phyloP scores from a whole-genome alignment of 2,888 invertebrate genomes.

The Hylaea fasciaria region DNA sequence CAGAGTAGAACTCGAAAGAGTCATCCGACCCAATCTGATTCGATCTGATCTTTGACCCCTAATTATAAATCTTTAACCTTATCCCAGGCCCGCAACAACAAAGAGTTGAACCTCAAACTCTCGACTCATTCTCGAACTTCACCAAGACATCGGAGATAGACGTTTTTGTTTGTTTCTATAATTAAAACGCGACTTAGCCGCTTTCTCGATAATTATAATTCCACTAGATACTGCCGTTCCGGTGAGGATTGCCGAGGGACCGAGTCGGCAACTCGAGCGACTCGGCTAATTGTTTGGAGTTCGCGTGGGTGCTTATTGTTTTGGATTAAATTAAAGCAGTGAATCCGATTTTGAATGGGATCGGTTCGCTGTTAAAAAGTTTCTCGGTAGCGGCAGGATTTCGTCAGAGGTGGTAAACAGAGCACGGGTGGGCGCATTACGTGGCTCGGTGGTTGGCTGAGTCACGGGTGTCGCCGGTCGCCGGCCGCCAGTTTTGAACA shows the following conservation, averaged over 20 bases:
- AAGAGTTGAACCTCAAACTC: conserved; percentile 64
- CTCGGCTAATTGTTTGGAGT: conserved; percentile 42
- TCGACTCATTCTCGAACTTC: conserved; percentile 60
- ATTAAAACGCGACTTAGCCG: conserved; percentile 76
- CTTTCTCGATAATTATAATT: conserved; percentile 74
- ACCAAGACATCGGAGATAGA: conserved; percentile 70
- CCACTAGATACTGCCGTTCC: conserved; percentile 66
- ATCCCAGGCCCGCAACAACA: conserved; percentile 51
- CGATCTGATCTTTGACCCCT: conserved; percentile 34
- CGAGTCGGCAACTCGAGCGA: conserved; percentile 38
- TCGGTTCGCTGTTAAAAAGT: conserved; percentile 40
- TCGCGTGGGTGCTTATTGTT: conserved; percentile 52
- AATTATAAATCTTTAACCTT: conserved; percentile 36
- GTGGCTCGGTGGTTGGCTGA: conserved; percentile 60
- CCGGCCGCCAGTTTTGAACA: conserved; percentile 63
- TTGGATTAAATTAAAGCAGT: conserved; percentile 41
- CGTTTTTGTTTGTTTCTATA: conserved; percentile 79
- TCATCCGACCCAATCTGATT: conserved; percentile 4
- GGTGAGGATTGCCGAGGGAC: conserved; percentile 58
- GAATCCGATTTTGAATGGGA: conserved; percentile 35
- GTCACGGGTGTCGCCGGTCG: conserved; percentile 61
- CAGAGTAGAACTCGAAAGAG: neutral
- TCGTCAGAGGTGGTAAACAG: conserved; percentile 47
- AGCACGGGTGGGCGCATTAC: conserved; percentile 64
- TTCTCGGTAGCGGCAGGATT: conserved; percentile 48